Percentiles rank a stretch among this genome's conserved stretches.
Conservation (phyloP, 2,113 vertebrate species). For the Xyliphius kryptos region DNA sequence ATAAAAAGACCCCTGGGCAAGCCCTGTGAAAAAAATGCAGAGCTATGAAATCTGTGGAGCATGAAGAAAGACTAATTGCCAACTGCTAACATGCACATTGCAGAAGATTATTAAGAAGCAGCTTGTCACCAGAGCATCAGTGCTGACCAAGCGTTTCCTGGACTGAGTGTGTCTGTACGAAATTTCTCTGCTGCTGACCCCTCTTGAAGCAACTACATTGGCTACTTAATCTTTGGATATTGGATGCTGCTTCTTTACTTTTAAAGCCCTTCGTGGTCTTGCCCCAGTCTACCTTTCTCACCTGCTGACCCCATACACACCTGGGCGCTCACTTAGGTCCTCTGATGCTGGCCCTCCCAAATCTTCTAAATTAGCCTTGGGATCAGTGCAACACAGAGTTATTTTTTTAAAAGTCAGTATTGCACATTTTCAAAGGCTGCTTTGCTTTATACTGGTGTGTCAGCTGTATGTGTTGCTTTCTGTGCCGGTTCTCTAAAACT, state of each 20-base stretch:
- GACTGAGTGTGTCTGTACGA: not conserved
- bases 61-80: constrained; percentile 46
- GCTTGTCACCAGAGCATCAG: constrained; percentile 29
- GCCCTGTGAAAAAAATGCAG: constrained; percentile 34
- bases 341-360: too few relatives aligned
- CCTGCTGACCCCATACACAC: too few relatives aligned
- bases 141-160: constrained; percentile 30
- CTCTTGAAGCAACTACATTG: not conserved
- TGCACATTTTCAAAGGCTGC: not conserved
- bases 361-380: too few relatives aligned
- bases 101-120: constrained; percentile 31
- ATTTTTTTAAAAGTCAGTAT: not conserved
- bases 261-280: too few relatives aligned
- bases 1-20: constrained; percentile 23
- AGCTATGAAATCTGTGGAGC: constrained; percentile 39
- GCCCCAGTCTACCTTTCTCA: too few relatives aligned
- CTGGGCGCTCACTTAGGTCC: too few relatives aligned
- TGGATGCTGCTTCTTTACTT: too few relatives aligned
- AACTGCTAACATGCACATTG: constrained; percentile 28
- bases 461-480: constrained; percentile 3
- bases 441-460: too few relatives aligned
- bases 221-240: too few relatives aligned
- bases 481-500: not conserved
- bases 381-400: too few relatives aligned
- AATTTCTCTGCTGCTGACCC: not conserved